A percentile compares a stretch with the other conserved stretches of the same genome.
Evolutionary conservation across 2,113 vertebrate genomes (phyloP).

Genomic region (Oncorhynchus kisutch): DNA sequence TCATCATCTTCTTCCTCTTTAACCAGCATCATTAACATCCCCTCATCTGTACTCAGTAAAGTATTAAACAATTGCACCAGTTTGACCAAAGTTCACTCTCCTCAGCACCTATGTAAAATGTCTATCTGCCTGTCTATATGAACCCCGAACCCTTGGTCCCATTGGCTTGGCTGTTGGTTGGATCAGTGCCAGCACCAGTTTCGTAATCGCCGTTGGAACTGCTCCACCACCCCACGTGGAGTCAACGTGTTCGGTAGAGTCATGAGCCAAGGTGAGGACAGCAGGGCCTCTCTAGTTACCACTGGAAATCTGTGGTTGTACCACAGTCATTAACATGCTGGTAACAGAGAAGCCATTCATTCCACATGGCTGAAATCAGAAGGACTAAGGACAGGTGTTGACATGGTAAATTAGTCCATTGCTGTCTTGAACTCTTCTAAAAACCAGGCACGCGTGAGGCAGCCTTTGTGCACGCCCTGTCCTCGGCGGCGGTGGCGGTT

Average conservation of each 20-base stretch:
- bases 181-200: slow-evolving; percentile 78
- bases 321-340: background rate
- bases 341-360: background rate
- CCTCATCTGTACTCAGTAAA: background rate
- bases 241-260: slow-evolving; percentile 77
- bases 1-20: background rate
- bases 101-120: background rate
- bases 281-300: background rate
- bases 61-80: too few species aligned
- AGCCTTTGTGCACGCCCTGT: slow-evolving; percentile 72
- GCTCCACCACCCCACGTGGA: slow-evolving; percentile 76
- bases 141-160: background rate
- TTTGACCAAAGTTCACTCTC: background rate
- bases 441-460: slow-evolving; percentile 72
- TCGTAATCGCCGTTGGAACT: slow-evolving; percentile 74
- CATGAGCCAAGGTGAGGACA: slow-evolving; percentile 71
- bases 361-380: background rate
- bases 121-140: background rate
- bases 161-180: slow-evolving; percentile 1
- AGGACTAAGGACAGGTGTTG: background rate
- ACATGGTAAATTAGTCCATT: background rate
- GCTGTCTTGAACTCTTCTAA: slow-evolving; percentile 1
- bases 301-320: background rate
- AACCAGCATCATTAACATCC: background rate
- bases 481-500: slow-evolving; percentile 68